Evolutionary conservation across 2,113 vertebrate genomes (phyloP).

Genomic region (Vulpes vulpes): DNA sequence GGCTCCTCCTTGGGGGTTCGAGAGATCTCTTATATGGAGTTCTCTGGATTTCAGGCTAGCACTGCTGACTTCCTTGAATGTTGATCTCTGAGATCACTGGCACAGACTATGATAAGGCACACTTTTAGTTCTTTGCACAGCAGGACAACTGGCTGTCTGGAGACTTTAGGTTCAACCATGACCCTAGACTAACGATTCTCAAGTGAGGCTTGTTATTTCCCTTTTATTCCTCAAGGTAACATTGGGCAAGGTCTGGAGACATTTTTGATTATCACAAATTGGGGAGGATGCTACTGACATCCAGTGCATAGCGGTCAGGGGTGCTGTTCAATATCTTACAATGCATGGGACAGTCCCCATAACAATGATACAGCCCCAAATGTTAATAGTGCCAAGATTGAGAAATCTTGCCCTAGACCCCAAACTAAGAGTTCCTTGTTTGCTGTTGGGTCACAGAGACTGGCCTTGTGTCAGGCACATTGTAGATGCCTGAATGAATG

Average conservation of each 20-base stretch:
- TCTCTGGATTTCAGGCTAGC: conserved; percentile 38
- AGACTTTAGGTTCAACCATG: not conserved
- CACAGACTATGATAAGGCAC: not conserved
- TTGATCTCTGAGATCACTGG: not conserved
- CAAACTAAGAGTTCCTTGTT: not conserved
- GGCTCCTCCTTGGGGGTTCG: not conserved
- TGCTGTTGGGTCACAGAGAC: not conserved
- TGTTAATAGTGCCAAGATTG: not conserved
- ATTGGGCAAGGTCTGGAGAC: not conserved
- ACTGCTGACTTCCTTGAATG: conserved; percentile 1
- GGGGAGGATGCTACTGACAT: not conserved
- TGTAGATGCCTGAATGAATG: not conserved
- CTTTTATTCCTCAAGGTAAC: not conserved
- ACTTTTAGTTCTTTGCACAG: not conserved
- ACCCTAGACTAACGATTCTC: not conserved
- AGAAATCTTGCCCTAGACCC: not conserved
- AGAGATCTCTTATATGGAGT: not conserved
- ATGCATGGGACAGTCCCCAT: not conserved
- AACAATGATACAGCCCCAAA: no score
- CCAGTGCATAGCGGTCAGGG: not conserved
- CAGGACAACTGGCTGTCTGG: not conserved
- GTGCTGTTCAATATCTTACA: not conserved
- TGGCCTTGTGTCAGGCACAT: not conserved
- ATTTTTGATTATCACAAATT: not conserved
- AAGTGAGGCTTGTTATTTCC: not conserved